Percentiles rank a stretch among this genome's conserved stretches.
phyloP scores from a whole-genome alignment of 2,797 vertebrate genomes.

The Sebastes baramenuke region DNA sequence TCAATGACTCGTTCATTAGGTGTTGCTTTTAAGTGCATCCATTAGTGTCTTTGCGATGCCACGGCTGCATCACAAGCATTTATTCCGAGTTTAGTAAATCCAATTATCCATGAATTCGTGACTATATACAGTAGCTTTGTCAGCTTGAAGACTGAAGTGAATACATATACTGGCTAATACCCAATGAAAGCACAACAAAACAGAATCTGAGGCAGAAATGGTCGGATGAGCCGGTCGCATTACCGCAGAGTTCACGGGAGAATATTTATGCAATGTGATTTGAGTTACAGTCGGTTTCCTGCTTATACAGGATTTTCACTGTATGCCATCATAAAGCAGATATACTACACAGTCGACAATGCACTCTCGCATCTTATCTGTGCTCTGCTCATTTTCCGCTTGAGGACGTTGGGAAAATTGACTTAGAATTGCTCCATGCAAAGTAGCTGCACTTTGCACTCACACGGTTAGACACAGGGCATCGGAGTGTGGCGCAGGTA shows the following conservation, averaged over 20 bases:
- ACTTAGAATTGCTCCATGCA: constrained; percentile 80
- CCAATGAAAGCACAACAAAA: constrained; percentile 65
- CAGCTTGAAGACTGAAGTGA: constrained; percentile 33
- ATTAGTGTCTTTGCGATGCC: constrained; percentile 50
- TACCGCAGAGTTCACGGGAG: constrained; percentile 47
- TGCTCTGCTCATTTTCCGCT: constrained; percentile 81
- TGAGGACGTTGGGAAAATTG: constrained; percentile 81
- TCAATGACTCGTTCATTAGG: constrained; percentile 55
- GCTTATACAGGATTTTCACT: constrained; percentile 69
- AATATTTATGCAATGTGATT: constrained; percentile 63
- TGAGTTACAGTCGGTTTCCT: constrained; percentile 39
- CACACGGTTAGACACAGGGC: constrained; percentile 62
- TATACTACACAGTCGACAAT: constrained; percentile 67
- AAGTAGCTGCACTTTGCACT: constrained; percentile 72
- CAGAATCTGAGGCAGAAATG: constrained; percentile 48
- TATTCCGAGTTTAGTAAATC: constrained; percentile 59
- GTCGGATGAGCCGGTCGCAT: constrained; percentile 35
- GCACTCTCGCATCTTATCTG: constrained; percentile 75
- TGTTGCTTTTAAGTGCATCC: constrained; percentile 47
- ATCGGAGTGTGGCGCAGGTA: constrained; percentile 66
- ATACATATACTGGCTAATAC: constrained; percentile 34
- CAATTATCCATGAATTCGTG: constrained; percentile 62
- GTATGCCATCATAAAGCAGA: constrained; percentile 74
- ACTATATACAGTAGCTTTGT: constrained; percentile 40
- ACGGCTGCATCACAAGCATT: constrained; percentile 43